Conservation (phyloP, 2,797 vertebrate genomes). For the Leptoclinus maculatus region DNA sequence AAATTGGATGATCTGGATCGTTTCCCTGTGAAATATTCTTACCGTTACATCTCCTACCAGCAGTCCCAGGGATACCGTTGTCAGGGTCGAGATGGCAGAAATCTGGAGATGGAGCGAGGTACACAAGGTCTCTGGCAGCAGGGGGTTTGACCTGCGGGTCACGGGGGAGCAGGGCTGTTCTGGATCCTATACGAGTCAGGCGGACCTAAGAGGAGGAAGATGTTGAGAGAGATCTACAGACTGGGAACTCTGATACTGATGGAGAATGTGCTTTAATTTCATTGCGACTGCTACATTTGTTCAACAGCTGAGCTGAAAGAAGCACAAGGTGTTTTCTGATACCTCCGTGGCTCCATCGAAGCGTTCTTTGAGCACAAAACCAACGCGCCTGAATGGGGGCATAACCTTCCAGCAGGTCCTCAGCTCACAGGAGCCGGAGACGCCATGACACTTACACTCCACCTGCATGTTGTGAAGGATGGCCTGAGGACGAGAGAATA, state of each 20-base stretch:
- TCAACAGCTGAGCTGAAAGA: neutral
- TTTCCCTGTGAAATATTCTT: slow-evolving; percentile 34
- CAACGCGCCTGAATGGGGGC: slow-evolving; percentile 84
- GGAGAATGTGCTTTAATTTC: neutral
- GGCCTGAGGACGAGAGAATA: slow-evolving; percentile 69
- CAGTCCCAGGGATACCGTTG: slow-evolving; percentile 81
- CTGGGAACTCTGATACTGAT: neutral
- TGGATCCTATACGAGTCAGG: slow-evolving; percentile 78
- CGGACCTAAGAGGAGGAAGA: slow-evolving; percentile 75
- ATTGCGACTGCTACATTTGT: neutral
- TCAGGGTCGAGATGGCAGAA: slow-evolving; percentile 82
- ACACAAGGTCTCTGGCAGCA: slow-evolving; percentile 83
- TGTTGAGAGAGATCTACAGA: neutral
- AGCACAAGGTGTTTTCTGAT: slow-evolving; percentile 20
- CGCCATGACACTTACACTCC: slow-evolving; percentile 85
- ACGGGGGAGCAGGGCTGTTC: slow-evolving; percentile 83
- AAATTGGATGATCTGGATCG: neutral
- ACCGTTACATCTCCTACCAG: slow-evolving; percentile 83
- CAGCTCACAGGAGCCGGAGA: slow-evolving; percentile 86
- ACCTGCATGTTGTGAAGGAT: slow-evolving; percentile 88
- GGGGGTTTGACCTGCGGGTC: slow-evolving; percentile 86
- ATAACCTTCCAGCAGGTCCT: slow-evolving; percentile 87
- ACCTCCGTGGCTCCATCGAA: slow-evolving; percentile 86
- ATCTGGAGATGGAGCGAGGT: slow-evolving; percentile 84
- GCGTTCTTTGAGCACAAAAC: slow-evolving; percentile 84